Percentiles rank a stretch among this genome's conserved stretches.
Conservation (phyloP, 2,888 invertebrate genomes). For the Sarcophaga subvicina region DNA sequence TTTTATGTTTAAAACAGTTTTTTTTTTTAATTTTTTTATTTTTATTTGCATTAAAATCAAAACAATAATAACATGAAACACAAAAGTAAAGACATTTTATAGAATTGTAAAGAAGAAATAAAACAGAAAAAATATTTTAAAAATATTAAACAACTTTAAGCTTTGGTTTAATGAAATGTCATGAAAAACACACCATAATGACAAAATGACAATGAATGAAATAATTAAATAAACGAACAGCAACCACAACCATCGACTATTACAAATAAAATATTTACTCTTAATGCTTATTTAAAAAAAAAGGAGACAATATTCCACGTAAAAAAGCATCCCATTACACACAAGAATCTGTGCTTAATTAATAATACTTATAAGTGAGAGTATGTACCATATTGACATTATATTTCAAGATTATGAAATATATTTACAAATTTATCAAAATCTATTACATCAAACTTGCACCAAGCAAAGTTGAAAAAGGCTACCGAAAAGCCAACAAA, state of each 20-base stretch:
- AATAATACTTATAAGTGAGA: too few relatives aligned
- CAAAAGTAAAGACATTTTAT: conserved; percentile 42
- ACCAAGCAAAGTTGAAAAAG: too few relatives aligned
- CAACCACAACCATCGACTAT: conserved; percentile 38
- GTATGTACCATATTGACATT: too few relatives aligned
- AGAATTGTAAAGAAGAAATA: conserved; percentile 17
- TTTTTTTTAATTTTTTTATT: neutral
- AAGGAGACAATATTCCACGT: too few relatives aligned
- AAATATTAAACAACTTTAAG: conserved; percentile 12
- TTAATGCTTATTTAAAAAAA: neutral
- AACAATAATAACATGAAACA: conserved; percentile 35
- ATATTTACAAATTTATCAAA: too few relatives aligned
- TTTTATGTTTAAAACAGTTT: conserved; percentile 1
- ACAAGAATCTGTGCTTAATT: too few relatives aligned
- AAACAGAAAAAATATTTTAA: conserved; percentile 25
- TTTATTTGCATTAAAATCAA: neutral
- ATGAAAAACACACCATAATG: conserved; percentile 32
- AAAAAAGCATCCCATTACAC: too few relatives aligned
- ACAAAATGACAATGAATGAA: conserved; percentile 8
- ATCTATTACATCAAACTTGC: too few relatives aligned
- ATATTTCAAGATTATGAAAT: too few relatives aligned
- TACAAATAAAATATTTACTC: neutral
- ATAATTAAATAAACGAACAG: neutral
- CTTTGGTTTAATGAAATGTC: conserved; percentile 21
- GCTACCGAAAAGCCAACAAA: too few relatives aligned